phyloP scores from a whole-genome alignment of 2,888 invertebrate species.

The Epirrhoe tristata region DNA sequence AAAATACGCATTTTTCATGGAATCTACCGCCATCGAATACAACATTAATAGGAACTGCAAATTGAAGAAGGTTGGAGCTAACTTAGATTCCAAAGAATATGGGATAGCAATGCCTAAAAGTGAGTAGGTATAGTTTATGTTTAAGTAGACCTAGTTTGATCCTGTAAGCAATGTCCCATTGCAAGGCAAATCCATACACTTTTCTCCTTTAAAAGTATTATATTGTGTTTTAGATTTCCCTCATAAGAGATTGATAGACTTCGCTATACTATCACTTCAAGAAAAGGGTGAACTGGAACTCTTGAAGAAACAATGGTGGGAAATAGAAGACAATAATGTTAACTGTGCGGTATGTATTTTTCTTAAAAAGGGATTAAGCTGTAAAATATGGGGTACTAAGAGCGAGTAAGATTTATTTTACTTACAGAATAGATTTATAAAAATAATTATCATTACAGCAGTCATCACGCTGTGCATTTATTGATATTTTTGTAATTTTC shows the following conservation, averaged over 20 bases:
- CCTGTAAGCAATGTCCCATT: too few relatives aligned
- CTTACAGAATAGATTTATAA: too few relatives aligned
- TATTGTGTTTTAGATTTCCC: slow-evolving; percentile 86
- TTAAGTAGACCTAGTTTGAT: neutral
- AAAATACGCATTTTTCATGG: slow-evolving; percentile 97
- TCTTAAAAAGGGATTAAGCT: neutral
- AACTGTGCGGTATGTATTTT: slow-evolving; percentile 58
- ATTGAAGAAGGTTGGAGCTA: slow-evolving; percentile 91
- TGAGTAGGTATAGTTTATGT: slow-evolving; percentile 70
- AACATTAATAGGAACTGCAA: slow-evolving; percentile 92
- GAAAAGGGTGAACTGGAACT: slow-evolving; percentile 91
- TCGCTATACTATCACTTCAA: slow-evolving; percentile 94
- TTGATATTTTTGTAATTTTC: too few relatives aligned
- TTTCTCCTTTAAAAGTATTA: neutral
- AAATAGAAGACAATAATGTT: slow-evolving; percentile 84
- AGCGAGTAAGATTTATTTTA: too few relatives aligned
- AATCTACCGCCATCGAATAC: slow-evolving; percentile 97
- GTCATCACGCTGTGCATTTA: too few relatives aligned
- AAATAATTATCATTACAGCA: too few relatives aligned
- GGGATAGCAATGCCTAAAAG: slow-evolving; percentile 94
- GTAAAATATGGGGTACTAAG: too few relatives aligned
- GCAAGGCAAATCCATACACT: too few relatives aligned
- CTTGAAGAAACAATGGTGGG: slow-evolving; percentile 97
- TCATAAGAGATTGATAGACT: slow-evolving; percentile 90
- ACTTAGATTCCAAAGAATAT: slow-evolving; percentile 93